Percentiles rank a stretch among this genome's conserved stretches.
Conservation (phyloP, 2,797 vertebrate species). For the Scolopax rusticola region DNA sequence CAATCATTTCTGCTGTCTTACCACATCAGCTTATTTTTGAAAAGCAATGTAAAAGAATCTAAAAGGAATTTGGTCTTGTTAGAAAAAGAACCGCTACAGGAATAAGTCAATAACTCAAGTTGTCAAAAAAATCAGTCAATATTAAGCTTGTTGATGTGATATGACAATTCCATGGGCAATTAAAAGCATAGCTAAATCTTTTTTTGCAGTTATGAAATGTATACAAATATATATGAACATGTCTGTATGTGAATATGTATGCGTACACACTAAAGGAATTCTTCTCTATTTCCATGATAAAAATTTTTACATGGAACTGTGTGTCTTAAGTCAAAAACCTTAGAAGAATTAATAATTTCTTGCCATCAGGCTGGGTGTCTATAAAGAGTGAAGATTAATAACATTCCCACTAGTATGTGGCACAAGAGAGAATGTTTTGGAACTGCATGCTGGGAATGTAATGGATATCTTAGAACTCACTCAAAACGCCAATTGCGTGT, state of each 20-base stretch:
- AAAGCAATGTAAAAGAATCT: not conserved
- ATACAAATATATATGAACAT: not conserved
- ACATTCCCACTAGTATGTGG: not conserved
- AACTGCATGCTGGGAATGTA: not conserved
- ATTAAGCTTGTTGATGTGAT: not conserved
- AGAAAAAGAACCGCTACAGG: not conserved
- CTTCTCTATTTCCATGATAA: not conserved
- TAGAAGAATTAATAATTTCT: not conserved
- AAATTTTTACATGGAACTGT: not conserved
- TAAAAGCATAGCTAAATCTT: not conserved
- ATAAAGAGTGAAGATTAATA: not conserved
- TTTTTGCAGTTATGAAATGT: not conserved
- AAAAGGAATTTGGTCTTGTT: not conserved
- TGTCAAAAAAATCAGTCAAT: not conserved
- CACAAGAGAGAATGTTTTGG: not conserved
- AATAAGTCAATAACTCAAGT: not conserved
- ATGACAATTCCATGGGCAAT: not conserved
- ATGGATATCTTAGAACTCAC: not conserved
- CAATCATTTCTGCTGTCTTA: not conserved
- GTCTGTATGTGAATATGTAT: not conserved
- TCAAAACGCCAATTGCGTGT: not conserved
- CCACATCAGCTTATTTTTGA: not conserved
- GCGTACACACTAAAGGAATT: not conserved
- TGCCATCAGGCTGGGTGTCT: not conserved
- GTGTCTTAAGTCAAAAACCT: not conserved